A percentile compares a stretch with the other conserved stretches of the same genome.
These are phyloP conservation scores for Upupa epops DNA, from an alignment of 2,113 vertebrate species.

Conservation along the genomic window DNA sequence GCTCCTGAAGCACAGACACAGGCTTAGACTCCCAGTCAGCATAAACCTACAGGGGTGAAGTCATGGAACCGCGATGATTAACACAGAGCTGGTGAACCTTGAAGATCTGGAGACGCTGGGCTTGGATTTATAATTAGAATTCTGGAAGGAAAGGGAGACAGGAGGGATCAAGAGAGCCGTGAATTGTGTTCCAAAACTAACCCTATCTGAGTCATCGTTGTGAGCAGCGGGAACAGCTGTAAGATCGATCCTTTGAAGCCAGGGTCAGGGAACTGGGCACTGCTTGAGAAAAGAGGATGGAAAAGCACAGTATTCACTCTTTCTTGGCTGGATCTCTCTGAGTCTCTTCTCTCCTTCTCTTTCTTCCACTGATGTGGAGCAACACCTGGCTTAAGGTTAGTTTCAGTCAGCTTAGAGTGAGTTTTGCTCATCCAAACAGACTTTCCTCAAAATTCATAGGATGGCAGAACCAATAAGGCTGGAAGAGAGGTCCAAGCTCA, in stretches of 20 bases:
- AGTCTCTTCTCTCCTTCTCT: not conserved
- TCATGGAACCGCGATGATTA: not conserved
- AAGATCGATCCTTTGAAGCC: not conserved
- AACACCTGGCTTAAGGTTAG: not conserved
- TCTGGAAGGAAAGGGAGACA: not conserved
- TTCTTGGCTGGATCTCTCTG: not conserved
- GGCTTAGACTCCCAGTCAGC: not conserved
- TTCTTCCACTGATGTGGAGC: not conserved
- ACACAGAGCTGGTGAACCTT: not conserved
- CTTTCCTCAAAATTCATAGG: too few relatives aligned
- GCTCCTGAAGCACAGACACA: not conserved
- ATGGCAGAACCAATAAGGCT: too few relatives aligned
- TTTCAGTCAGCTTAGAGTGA: not conserved
- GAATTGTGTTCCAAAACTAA: constrained; percentile 1
- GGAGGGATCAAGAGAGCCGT: not conserved
- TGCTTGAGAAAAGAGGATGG: not conserved
- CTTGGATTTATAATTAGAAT: constrained; percentile 6
- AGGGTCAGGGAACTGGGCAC: not conserved
- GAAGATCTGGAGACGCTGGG: not conserved
- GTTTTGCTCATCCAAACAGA: too few relatives aligned
- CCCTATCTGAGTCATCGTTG: not conserved
- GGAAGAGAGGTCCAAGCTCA: too few relatives aligned
- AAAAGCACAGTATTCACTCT: not conserved
- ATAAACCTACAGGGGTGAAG: not conserved
- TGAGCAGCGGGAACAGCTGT: not conserved